Evolutionary conservation across 2,797 vertebrate species (phyloP).

Genomic region (Cyclura pinguis): DNA sequence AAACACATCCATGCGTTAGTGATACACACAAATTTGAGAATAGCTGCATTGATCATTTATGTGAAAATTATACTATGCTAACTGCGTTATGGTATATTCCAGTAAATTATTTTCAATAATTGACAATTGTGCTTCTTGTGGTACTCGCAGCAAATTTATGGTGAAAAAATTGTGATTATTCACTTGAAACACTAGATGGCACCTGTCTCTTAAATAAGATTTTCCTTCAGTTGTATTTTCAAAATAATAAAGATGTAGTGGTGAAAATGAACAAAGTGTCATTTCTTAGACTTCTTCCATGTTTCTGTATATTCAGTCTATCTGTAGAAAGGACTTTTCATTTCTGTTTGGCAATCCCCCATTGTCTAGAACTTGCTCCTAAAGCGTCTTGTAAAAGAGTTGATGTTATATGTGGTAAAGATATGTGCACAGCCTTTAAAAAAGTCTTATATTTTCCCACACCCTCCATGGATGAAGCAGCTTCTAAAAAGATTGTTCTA

Average conservation of each 20-base stretch:
- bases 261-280: neutral
- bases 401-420: neutral
- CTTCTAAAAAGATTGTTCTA: neutral
- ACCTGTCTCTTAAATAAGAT: conserved; percentile 6
- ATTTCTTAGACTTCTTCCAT: neutral
- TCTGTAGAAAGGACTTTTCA: neutral
- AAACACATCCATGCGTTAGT: neutral
- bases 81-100: neutral
- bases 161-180: conserved; percentile 8
- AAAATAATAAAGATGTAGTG: neutral
- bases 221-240: neutral
- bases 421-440: neutral
- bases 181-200: conserved; percentile 36
- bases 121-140: neutral
- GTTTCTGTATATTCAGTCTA: neutral
- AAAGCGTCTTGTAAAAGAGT: neutral
- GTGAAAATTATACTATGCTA: neutral
- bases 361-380: neutral
- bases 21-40: neutral
- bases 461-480: neutral
- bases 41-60: neutral
- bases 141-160: neutral
- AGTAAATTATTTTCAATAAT: neutral
- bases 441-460: neutral
- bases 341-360: neutral